Evolutionary conservation across 2,113 vertebrate genomes (phyloP).

Genomic region (Sinosuthora webbiana): DNA sequence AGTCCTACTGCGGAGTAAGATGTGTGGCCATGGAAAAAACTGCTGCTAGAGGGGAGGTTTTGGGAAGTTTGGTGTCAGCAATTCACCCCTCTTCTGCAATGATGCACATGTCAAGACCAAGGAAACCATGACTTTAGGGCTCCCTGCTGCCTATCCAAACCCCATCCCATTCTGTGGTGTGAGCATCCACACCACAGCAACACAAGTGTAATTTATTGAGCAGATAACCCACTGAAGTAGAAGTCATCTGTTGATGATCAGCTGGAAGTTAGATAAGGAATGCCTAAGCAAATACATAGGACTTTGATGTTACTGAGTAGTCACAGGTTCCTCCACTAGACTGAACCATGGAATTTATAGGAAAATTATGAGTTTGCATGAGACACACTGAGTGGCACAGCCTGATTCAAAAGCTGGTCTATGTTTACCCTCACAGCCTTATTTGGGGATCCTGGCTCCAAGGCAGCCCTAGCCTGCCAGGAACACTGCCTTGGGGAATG

Average conservation of each 20-base stretch:
- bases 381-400: neutral
- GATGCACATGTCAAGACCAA: neutral
- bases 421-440: neutral
- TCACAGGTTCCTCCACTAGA: neutral
- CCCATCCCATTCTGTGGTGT: neutral
- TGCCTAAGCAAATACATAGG: neutral
- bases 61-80: neutral
- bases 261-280: neutral
- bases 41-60: neutral
- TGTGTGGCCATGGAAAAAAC: neutral
- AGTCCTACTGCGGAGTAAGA: neutral
- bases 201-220: neutral
- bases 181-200: neutral
- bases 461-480: neutral
- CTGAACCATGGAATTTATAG: neutral
- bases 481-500: constrained; percentile 29
- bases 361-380: neutral
- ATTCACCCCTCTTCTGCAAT: neutral
- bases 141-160: neutral
- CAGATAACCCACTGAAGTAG: rapidly evolving
- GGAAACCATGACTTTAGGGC: neutral
- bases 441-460: neutral
- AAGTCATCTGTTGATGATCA: neutral
- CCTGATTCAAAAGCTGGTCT: neutral
- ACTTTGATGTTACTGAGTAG: neutral